These are phyloP conservation scores for Volucella zonaria DNA, from an alignment of 2,888 invertebrate species.

Conservation along the genomic window DNA sequence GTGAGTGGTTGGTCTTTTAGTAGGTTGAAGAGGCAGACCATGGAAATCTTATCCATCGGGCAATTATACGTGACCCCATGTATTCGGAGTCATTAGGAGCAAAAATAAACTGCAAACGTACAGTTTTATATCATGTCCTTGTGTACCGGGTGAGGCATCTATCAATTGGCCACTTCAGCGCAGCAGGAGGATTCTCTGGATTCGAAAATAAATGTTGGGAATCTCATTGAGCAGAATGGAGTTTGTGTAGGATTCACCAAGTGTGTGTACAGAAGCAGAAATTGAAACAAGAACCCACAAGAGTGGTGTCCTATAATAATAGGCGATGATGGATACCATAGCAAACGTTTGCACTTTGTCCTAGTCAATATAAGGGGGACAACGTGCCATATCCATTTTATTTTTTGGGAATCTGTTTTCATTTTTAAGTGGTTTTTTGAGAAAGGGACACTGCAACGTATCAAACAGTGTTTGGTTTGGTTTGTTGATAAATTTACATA, in stretches of 20 bases:
- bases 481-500: no score
- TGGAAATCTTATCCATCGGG: slow-evolving; percentile 22
- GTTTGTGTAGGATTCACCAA: slow-evolving; percentile 9
- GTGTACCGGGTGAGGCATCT: slow-evolving; percentile 7
- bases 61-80: slow-evolving; percentile 65
- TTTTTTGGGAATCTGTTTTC: slow-evolving; percentile 14
- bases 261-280: slow-evolving; percentile 20
- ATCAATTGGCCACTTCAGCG: slow-evolving; percentile 11
- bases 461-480: no score
- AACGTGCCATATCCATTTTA: neutral
- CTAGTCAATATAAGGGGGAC: neutral
- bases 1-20: neutral
- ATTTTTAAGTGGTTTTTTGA: slow-evolving; percentile 20
- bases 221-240: neutral
- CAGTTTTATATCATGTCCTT: slow-evolving; percentile 17
- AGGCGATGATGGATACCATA: slow-evolving; percentile 27
- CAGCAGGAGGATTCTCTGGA: slow-evolving; percentile 9
- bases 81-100: slow-evolving; percentile 60
- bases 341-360: slow-evolving; percentile 18
- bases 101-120: slow-evolving; percentile 55
- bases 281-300: slow-evolving; percentile 38
- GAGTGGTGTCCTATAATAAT: slow-evolving; percentile 40
- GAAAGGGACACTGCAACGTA: neutral
- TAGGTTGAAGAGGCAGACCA: neutral
- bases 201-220: slow-evolving; percentile 25